Conservation (phyloP, 1,140 invertebrate species). For the Harlomillsia oculata region DNA sequence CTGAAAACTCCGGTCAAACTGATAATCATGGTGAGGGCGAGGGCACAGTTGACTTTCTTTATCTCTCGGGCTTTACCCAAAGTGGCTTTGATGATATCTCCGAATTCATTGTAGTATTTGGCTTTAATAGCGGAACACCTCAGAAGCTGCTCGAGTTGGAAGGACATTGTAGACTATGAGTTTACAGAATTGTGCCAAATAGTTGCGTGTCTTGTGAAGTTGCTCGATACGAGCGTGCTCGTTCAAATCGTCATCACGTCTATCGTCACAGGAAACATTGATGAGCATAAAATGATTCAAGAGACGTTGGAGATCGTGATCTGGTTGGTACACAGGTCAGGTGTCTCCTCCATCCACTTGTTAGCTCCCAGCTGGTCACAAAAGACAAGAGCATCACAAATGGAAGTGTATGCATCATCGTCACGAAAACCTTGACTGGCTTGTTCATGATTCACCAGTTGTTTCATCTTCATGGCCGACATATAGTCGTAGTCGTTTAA, state of each 20-base stretch:
- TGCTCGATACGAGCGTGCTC: slow-evolving; percentile 92
- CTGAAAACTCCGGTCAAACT: slow-evolving; percentile 78
- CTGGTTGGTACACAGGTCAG: slow-evolving; percentile 77
- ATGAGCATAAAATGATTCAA: slow-evolving; percentile 85
- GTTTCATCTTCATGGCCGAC: slow-evolving; percentile 57
- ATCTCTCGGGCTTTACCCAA: slow-evolving; percentile 93
- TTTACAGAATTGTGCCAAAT: slow-evolving; percentile 93
- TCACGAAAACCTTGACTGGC: slow-evolving; percentile 46
- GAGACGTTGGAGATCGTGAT: slow-evolving; percentile 64
- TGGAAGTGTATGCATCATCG: slow-evolving; percentile 75
- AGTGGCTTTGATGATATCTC: slow-evolving; percentile 98
- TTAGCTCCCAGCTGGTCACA: slow-evolving; percentile 68
- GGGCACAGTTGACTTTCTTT: slow-evolving; percentile 90
- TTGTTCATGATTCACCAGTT: slow-evolving; percentile 51
- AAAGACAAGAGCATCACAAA: slow-evolving; percentile 91
- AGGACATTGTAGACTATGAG: slow-evolving; percentile 95
- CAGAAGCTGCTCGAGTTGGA: slow-evolving; percentile 78
- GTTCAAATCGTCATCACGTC: slow-evolving; percentile 72
- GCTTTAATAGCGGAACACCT: slow-evolving; percentile 97
- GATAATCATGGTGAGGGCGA: slow-evolving; percentile 86
- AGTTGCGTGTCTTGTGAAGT: slow-evolving; percentile 88
- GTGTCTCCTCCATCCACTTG: slow-evolving; percentile 52
- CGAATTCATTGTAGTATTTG: slow-evolving; percentile 97
- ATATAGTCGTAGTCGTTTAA: slow-evolving; percentile 67
- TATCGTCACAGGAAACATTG: slow-evolving; percentile 83